These are phyloP conservation scores for Allophyes oxyacanthae DNA, from an alignment of 2,888 invertebrate species.

Conservation along the genomic window DNA sequence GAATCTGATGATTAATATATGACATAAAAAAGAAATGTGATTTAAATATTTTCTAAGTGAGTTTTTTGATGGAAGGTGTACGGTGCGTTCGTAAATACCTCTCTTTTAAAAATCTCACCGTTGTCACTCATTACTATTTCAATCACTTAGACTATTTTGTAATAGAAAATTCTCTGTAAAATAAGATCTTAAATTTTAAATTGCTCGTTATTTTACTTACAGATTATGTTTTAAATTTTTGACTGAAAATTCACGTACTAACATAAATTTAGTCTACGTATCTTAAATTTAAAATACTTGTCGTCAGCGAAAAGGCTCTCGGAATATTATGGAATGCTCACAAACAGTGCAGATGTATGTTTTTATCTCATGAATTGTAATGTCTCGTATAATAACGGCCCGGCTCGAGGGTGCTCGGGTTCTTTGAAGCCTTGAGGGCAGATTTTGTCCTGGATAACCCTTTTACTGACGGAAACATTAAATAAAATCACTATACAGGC, in stretches of 20 bases:
- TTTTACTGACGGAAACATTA: conserved; percentile 65
- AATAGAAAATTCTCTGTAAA: background rate
- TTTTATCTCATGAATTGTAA: conserved; percentile 69
- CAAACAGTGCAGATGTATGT: conserved; percentile 45
- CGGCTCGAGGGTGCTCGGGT: conserved; percentile 40
- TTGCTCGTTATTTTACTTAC: background rate
- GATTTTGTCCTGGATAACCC: conserved; percentile 58
- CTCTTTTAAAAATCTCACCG: too few species aligned
- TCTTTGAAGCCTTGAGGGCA: conserved; percentile 44
- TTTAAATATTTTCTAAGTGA: too few species aligned
- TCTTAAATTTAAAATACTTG: conserved; percentile 13
- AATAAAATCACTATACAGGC: conserved; percentile 58
- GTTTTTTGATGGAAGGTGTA: too few species aligned
- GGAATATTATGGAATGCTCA: conserved; percentile 43
- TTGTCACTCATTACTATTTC: too few species aligned
- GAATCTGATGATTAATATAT: too few species aligned
- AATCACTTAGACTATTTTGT: too few species aligned
- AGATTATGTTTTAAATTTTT: background rate
- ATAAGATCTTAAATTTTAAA: background rate
- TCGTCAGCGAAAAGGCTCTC: conserved; percentile 22
- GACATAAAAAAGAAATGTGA: too few species aligned
- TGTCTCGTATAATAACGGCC: conserved; percentile 58
- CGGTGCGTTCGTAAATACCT: too few species aligned
- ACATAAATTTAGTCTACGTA: conserved; percentile 18
- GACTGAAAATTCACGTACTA: conserved; percentile 1